Conservation (phyloP, 2,888 invertebrate genomes). For the Tenthredo mesomela region DNA sequence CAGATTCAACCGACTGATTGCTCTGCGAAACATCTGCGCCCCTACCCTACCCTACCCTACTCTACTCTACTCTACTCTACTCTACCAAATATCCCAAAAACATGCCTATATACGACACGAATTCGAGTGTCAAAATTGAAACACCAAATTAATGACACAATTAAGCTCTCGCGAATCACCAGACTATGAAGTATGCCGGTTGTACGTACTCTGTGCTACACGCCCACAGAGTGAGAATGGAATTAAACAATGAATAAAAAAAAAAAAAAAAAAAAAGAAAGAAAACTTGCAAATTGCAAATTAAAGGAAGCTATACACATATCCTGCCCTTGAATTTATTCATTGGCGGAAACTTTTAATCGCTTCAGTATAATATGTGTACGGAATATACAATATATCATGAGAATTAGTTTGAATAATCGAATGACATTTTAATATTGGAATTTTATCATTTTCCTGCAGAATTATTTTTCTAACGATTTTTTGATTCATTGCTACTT, state of each 20-base stretch:
- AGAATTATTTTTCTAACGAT: background rate
- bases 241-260: background rate
- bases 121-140: conserved; percentile 23
- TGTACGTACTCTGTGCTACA: background rate
- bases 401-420: background rate
- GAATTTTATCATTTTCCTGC: background rate
- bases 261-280: background rate
- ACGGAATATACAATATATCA: background rate
- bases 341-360: background rate
- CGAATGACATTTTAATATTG: background rate
- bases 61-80: background rate
- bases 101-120: background rate
- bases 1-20: conserved; percentile 40
- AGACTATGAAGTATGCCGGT: conserved; percentile 38
- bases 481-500: background rate
- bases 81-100: background rate
- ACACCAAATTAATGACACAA: conserved; percentile 41
- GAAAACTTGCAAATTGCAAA: background rate
- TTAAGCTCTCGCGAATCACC: conserved; percentile 31
- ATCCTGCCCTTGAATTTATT: background rate
- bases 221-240: background rate
- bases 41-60: background rate
- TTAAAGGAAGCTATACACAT: background rate
- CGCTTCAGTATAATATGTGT: background rate
- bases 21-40: conserved; percentile 23